Conservation (phyloP, 2,888 invertebrate species). For the Rhorus exstirpatorius region DNA sequence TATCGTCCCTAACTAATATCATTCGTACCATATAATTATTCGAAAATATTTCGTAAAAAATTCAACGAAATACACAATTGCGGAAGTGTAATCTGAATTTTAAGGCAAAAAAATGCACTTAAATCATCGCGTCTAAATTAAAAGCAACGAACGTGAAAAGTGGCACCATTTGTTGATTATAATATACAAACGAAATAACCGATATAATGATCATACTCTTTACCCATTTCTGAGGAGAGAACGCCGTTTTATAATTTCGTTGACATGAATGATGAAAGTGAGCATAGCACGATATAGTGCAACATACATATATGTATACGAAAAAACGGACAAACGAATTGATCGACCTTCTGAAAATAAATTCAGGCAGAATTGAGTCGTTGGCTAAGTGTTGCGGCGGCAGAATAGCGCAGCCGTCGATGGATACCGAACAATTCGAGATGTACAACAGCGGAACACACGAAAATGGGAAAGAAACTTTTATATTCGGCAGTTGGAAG, state of each 20-base stretch:
- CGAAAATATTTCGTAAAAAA: background rate
- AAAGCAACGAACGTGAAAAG: conserved; percentile 18
- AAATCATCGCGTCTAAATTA: background rate
- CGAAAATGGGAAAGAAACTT: conserved; percentile 53
- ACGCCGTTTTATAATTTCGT: background rate
- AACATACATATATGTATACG: conserved; percentile 38
- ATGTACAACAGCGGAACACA: conserved; percentile 40
- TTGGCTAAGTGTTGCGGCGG: conserved; percentile 65
- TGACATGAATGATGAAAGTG: background rate
- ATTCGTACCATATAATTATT: background rate
- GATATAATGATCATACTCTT: background rate
- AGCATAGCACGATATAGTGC: conserved; percentile 11
- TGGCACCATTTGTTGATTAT: background rate
- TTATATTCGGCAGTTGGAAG: conserved; percentile 68
- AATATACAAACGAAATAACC: background rate
- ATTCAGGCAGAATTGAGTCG: conserved; percentile 65
- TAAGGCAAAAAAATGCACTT: background rate
- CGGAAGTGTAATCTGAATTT: conserved; percentile 1
- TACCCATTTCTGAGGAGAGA: background rate
- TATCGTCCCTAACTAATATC: no score
- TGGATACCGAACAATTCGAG: conserved; percentile 59
- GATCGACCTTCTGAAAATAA: conserved; percentile 67
- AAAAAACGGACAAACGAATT: conserved; percentile 52
- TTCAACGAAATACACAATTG: background rate
- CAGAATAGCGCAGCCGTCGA: conserved; percentile 51